Conservation (phyloP, 2,113 vertebrate species). For the Apteryx mantelli region DNA sequence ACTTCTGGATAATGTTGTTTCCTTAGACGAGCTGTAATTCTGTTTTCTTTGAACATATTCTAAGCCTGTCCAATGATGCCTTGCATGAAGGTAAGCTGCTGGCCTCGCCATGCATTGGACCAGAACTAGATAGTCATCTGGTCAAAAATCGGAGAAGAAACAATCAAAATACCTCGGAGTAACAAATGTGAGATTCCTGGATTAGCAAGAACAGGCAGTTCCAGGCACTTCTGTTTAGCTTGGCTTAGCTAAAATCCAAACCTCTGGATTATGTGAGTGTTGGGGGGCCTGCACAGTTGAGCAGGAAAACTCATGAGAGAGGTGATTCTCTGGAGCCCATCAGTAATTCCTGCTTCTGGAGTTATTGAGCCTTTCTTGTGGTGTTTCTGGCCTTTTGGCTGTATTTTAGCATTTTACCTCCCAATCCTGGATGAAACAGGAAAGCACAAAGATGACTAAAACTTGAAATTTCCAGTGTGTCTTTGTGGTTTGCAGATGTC, state of each 20-base stretch:
- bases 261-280: not conserved
- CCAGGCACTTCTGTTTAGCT: not conserved
- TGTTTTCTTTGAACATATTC: not conserved
- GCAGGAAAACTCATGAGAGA: not conserved
- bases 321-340: not conserved
- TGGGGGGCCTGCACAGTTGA: not conserved
- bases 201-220: not conserved
- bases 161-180: not conserved
- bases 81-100: not conserved
- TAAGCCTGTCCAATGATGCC: not conserved
- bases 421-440: not conserved
- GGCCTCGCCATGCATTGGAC: not conserved
- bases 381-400: not conserved
- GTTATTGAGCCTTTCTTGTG: not conserved
- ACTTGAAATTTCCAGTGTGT: not conserved
- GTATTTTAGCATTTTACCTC: not conserved
- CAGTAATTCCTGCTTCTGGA: not conserved
- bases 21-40: not conserved
- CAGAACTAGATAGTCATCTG: not conserved
- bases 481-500: not conserved
- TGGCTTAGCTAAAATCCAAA: not conserved
- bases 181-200: not conserved
- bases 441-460: not conserved
- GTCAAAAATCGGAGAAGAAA: not conserved
- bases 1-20: not conserved